Evolutionary conservation across 2,797 vertebrate genomes (phyloP).

Genomic region (Semaprochilodus insignis): DNA sequence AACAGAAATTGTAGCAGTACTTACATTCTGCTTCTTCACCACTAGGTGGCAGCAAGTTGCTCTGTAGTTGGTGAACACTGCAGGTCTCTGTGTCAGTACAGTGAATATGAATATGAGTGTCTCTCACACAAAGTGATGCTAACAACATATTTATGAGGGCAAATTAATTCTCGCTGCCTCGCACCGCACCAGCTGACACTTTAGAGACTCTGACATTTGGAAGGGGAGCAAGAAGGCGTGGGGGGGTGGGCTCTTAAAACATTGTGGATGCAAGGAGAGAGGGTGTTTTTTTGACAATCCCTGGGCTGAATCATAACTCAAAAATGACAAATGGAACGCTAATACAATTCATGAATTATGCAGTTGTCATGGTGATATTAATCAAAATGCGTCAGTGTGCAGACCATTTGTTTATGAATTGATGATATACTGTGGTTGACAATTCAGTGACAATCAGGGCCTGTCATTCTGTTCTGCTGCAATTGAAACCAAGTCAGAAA

Average conservation of each 20-base stretch:
- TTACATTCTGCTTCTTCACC: constrained; percentile 35
- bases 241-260: constrained; percentile 55
- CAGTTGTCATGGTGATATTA: constrained; percentile 84
- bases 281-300: constrained; percentile 57
- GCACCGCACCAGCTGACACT: constrained; percentile 56
- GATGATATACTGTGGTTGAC: constrained; percentile 73
- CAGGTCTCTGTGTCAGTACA: constrained; percentile 14
- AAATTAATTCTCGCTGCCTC: constrained; percentile 60
- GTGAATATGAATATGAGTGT: constrained; percentile 41
- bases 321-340: constrained; percentile 80
- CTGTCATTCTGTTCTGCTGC: constrained; percentile 35
- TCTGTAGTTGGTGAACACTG: constrained; percentile 30
- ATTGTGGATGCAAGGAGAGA: constrained; percentile 45
- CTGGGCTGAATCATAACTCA: constrained; percentile 77
- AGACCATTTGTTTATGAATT: constrained; percentile 78
- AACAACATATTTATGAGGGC: constrained; percentile 66
- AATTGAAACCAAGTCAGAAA: constrained; percentile 28
- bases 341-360: constrained; percentile 86
- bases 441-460: constrained; percentile 51
- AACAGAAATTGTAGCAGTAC: not conserved
- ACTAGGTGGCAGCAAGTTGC: constrained; percentile 59
- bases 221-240: constrained; percentile 42
- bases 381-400: constrained; percentile 76
- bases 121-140: constrained; percentile 59
- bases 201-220: constrained; percentile 56